A percentile compares a stretch with the other conserved stretches of the same genome.
Evolutionary conservation across 2,888 invertebrate species (phyloP).

Genomic region (Luperina nickerlii): DNA sequence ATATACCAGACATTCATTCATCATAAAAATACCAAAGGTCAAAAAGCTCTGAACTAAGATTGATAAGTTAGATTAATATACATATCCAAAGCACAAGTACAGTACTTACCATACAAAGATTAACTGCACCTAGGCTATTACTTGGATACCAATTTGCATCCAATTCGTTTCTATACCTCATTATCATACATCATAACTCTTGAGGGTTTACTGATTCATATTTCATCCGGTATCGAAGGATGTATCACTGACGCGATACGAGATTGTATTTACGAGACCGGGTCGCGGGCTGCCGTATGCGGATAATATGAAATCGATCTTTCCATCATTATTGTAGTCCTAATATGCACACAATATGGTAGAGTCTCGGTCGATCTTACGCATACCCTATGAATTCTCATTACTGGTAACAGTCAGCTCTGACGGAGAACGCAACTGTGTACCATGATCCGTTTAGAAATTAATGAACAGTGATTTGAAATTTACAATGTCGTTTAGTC

Average conservation of each 20-base stretch:
- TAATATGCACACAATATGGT: constrained; percentile 74
- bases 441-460: constrained; percentile 54
- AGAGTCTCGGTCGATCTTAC: constrained; percentile 69
- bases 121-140: constrained; percentile 75
- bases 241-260: constrained; percentile 83
- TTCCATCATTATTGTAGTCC: constrained; percentile 74
- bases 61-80: constrained; percentile 54
- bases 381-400: constrained; percentile 59
- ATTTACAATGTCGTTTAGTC: constrained; percentile 33
- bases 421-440: constrained; percentile 37
- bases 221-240: constrained; percentile 85
- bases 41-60: constrained; percentile 39
- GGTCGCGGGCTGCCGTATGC: constrained; percentile 76
- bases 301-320: constrained; percentile 79
- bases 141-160: constrained; percentile 73
- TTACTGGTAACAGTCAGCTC: constrained; percentile 49
- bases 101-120: constrained; percentile 61
- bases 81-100: constrained; percentile 46
- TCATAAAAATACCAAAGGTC: constrained; percentile 28
- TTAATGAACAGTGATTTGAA: constrained; percentile 53
- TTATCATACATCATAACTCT: constrained; percentile 85
- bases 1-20: constrained; percentile 18
- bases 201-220: constrained; percentile 81
- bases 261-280: constrained; percentile 85
- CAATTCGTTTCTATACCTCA: constrained; percentile 73